Evolutionary conservation across 2,113 vertebrate species (phyloP), one percentile per base, ranked within the genome.

Genomic region (Festucalex cinctus): DNA sequence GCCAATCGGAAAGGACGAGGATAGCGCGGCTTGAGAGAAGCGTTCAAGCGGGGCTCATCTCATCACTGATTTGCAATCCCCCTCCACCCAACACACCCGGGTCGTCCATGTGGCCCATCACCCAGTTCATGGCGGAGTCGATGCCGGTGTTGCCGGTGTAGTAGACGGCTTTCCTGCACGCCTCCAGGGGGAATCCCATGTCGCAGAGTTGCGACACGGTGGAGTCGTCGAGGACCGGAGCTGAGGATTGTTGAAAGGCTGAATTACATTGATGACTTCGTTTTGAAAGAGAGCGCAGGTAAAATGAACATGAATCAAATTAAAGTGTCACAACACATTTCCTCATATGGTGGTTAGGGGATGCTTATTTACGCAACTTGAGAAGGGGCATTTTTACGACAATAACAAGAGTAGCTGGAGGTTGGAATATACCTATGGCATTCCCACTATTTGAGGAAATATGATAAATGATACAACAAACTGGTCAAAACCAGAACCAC

Each of bases 21-120:
- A 46, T 57, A 60, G 63, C 22, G 59, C 19, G n/a, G 54, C 14
- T 57, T 57, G 26, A 70, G 37, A 76, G 56, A 66, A 3, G 49
- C 12, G 6, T 36, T 22, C 44, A 53, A 19, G 48, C 4, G 36
- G 14, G 32, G 39, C 2, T 3, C 12, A 51, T 16, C 14, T 19
- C 6, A n/a, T n/a, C 57, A 63, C 39, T 51, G 28, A 9, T 49
- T 7, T 68, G 66, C 16, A 5, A 6, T 14, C 28, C 16, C 49
- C 13, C 22, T 22, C 10, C 24, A 39, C 59, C 74, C 65, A 35
- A 59, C 71, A 5, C 92, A 99, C 97, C 97, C 91, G 97, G 94
- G 88, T 99, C 97, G 0, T 99, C 95, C 94, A 98, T 98, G 73
- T 99, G 97, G 1, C 95, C 91, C 95, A 99, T 99, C 80, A 96